These are phyloP conservation scores for Notiomystis cincta DNA, from an alignment of 2,113 vertebrate genomes.

Conservation along the genomic window DNA sequence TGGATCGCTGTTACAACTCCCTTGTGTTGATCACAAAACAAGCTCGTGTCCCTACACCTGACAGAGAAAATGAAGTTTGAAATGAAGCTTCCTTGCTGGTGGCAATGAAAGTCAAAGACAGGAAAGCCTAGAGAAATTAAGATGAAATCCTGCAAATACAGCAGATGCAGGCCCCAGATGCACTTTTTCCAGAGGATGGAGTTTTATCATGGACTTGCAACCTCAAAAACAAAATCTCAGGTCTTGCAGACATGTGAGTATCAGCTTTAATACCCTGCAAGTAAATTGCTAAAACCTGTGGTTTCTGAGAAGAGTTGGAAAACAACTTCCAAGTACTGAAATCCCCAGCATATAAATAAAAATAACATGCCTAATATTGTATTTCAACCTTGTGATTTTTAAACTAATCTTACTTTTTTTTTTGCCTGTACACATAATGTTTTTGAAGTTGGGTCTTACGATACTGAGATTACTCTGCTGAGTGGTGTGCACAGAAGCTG, in stretches of 20 bases:
- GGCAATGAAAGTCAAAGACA: background rate
- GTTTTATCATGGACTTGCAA: background rate
- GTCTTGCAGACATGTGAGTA: background rate
- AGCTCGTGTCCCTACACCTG: background rate
- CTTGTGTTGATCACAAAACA: background rate
- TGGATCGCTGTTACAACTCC: background rate
- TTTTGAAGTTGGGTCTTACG: background rate
- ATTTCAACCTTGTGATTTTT: background rate
- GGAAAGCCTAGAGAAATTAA: background rate
- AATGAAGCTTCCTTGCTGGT: background rate
- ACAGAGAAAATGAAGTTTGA: background rate
- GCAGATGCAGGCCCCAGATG: background rate
- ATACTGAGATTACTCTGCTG: background rate
- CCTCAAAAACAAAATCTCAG: background rate
- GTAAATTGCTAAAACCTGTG: background rate
- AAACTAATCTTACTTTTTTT: background rate
- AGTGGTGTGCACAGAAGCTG: background rate
- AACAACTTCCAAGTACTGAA: background rate
- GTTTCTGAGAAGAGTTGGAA: background rate
- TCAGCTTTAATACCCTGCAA: background rate
- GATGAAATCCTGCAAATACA: background rate
- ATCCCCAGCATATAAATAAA: background rate
- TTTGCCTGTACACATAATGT: background rate
- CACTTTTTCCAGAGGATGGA: background rate
- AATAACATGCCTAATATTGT: background rate